Base-by-base conservation (phyloP, 2,888 invertebrate genomes). In the Agonopterix arenella region DNA sequence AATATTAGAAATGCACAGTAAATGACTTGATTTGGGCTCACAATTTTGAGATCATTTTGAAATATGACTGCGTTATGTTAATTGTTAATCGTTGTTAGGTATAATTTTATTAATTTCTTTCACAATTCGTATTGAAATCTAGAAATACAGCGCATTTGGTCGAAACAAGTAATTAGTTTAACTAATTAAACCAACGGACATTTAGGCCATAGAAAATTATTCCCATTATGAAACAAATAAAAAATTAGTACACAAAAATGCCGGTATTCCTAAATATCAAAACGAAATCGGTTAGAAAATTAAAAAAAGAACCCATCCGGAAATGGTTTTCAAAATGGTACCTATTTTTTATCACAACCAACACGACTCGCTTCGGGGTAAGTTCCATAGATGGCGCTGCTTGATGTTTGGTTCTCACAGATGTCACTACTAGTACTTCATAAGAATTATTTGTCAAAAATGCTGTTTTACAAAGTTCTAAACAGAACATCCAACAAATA, bases 21-120 rank as follows among this genome's bases (percentile, higher is more conserved):
- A 69, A 78, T 79, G 81, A 82, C 83, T 83, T 66, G 75, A 70
- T 70, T 62, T 64, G 70, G 76, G 76, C 75, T 80, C 74, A 76
- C 73, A 79, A 79, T 81, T 81, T 82, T 86, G 86, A 88, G 86
- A 86, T 86, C 86, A 84, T 70, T 74, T 69, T 73, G 67, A 73
- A 76, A 74, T 71, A 62, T 70, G 75, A 69, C 79, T 61, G 67
- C 7, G 28, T 28, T 28, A 28, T 28, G 28, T 52, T 49, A 53
- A 28, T 28, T 50, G 47, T 49, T 49, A 54, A 50, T 48, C 36
- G 47, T 36, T 40, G 37, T 42, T 49, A 47, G 51, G 44, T 40
- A 37, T 44, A 28, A 28, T 28, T 28, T 28, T 28, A 28, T 28
- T 28, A 28, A 2, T 36, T 46, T 41, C 8, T 18, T 28, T 18